A percentile compares a stretch with the other conserved stretches of the same genome.
phyloP scores from a whole-genome alignment of 2,113 vertebrate species.

The Myrmecobius fasciatus region DNA sequence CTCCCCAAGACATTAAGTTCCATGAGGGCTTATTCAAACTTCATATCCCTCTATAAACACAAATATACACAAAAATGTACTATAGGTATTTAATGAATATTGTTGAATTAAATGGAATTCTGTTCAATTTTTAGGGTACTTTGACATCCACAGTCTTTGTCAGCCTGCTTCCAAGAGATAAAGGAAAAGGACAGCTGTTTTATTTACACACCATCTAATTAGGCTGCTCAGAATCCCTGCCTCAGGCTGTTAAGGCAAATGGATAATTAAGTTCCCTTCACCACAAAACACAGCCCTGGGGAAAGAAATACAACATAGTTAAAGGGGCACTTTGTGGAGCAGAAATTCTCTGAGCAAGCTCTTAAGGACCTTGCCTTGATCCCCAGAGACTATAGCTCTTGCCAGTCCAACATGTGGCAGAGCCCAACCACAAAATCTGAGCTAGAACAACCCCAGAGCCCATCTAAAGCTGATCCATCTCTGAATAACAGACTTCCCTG shows the following conservation, averaged over 20 bases:
- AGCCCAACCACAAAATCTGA: background rate
- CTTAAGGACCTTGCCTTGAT: background rate
- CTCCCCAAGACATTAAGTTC: background rate
- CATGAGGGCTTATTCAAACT: background rate
- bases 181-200: constrained; percentile 57
- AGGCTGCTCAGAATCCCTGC: constrained; percentile 41
- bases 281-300: constrained; percentile 8
- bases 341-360: background rate
- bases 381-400: background rate
- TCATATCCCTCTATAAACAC: background rate
- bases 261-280: constrained; percentile 52
- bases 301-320: background rate
- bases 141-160: background rate
- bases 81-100: background rate
- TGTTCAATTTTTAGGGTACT: background rate
- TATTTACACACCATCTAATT: constrained; percentile 54
- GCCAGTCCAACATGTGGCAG: background rate
- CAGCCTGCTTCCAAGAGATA: constrained; percentile 30
- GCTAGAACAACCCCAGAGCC: background rate
- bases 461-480: background rate
- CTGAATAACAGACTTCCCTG: background rate
- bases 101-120: background rate
- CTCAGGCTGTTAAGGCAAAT: constrained; percentile 49
- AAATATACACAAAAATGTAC: background rate
- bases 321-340: background rate